Evolutionary conservation across 1,140 invertebrate genomes (phyloP).

Genomic region (Caenorhabditis brenneri): DNA sequence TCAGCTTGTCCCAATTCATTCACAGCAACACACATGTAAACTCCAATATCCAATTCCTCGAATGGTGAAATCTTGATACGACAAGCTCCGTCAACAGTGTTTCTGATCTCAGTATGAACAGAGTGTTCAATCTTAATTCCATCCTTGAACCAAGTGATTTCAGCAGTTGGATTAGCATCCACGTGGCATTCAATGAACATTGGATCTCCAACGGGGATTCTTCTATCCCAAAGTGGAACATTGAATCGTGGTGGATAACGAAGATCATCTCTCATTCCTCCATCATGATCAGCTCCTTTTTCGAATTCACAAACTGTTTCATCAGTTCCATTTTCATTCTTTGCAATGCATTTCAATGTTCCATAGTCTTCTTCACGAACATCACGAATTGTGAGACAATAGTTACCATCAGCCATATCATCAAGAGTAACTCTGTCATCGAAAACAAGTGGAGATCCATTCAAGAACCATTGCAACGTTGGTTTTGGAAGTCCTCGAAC

Average conservation of each 20-base stretch:
- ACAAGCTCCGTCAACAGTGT: slow-evolving; percentile 84
- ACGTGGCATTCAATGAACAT: slow-evolving; percentile 70
- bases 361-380: slow-evolving; percentile 72
- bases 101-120: slow-evolving; percentile 78
- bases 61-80: slow-evolving; percentile 88
- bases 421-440: slow-evolving; percentile 59
- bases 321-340: slow-evolving; percentile 72
- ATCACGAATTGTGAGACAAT: slow-evolving; percentile 65
- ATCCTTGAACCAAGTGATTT: slow-evolving; percentile 63
- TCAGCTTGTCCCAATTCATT: slow-evolving; percentile 87
- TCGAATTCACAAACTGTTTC: slow-evolving; percentile 69
- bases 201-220: slow-evolving; percentile 65
- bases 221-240: slow-evolving; percentile 69
- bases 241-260: slow-evolving; percentile 68
- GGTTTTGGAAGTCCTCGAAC: slow-evolving; percentile 67
- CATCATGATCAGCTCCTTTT: slow-evolving; percentile 51
- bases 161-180: slow-evolving; percentile 69
- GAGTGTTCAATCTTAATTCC: slow-evolving; percentile 76
- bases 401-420: slow-evolving; percentile 70
- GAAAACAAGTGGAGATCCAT: slow-evolving; percentile 60
- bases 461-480: slow-evolving; percentile 60
- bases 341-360: slow-evolving; percentile 71
- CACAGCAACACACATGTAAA: slow-evolving; percentile 87
- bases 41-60: slow-evolving; percentile 85
- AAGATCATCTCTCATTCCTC: slow-evolving; percentile 57